phyloP scores from a whole-genome alignment of 2,113 vertebrate genomes.

The Jacana jacana region DNA sequence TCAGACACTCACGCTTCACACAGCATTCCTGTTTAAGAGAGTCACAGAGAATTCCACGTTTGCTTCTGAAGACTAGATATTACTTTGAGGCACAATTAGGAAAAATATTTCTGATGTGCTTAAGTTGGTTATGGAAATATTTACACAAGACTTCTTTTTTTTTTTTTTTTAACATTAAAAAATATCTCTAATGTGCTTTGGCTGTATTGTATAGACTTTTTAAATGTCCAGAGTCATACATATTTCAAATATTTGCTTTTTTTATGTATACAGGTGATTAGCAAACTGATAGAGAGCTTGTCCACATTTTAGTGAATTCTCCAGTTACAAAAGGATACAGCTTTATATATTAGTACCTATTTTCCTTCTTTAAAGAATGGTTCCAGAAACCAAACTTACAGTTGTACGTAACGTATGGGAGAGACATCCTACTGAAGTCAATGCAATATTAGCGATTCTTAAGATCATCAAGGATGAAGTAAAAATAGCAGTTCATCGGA shows the following conservation, averaged over 20 bases:
- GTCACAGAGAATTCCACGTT: background rate
- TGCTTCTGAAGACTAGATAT: background rate
- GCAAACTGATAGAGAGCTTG: background rate
- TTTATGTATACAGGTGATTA: background rate
- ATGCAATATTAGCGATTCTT: background rate
- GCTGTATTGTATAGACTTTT: background rate
- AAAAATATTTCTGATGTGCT: background rate
- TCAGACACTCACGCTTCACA: background rate
- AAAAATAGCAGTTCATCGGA: background rate
- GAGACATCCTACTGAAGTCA: background rate
- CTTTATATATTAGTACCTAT: background rate
- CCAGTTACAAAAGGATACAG: background rate
- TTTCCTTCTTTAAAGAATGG: background rate
- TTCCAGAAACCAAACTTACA: background rate
- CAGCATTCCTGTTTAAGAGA: background rate
- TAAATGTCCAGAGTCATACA: background rate
- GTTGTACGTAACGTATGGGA: background rate
- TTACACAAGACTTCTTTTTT: background rate
- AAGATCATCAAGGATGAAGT: background rate
- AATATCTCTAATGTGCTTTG: background rate
- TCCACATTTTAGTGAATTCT: background rate
- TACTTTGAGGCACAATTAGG: background rate
- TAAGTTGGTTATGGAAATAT: conserved; percentile 9
- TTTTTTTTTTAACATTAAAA: conserved; percentile 24
- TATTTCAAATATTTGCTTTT: background rate